phyloP scores from a whole-genome alignment of 2,113 vertebrate genomes.

The Corydoras sp. region DNA sequence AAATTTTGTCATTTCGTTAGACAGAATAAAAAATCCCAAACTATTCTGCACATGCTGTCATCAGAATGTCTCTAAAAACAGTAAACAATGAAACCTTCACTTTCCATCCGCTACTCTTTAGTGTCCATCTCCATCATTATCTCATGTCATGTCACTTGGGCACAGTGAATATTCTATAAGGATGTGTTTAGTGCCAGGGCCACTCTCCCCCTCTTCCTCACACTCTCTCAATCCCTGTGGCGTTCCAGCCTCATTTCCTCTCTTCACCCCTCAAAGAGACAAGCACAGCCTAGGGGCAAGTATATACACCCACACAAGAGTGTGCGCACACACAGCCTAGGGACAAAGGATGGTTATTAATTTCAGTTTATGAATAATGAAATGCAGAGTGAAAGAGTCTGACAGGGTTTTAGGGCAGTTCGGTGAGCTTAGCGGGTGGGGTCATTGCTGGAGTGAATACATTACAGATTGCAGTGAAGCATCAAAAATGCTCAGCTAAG shows the following conservation, averaged over 20 bases:
- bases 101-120: background rate
- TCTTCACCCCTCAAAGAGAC: conserved; percentile 44
- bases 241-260: conserved; percentile 27
- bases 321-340: conserved; percentile 17
- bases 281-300: conserved; percentile 41
- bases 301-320: conserved; percentile 14
- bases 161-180: conserved; percentile 18
- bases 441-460: conserved; percentile 38
- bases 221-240: background rate
- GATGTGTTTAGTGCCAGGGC: conserved; percentile 8
- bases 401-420: conserved; percentile 27
- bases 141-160: conserved; percentile 19
- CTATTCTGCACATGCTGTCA: no score
- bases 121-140: conserved; percentile 20
- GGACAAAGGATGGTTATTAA: conserved; percentile 46
- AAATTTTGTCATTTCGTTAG: no score
- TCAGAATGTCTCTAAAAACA: background rate
- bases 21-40: no score
- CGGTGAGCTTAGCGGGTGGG: conserved; percentile 27
- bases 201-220: conserved; percentile 7
- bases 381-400: conserved; percentile 36
- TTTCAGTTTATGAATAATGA: conserved; percentile 50
- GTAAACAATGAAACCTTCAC: background rate
- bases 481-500: conserved; percentile 9
- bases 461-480: conserved; percentile 20